phyloP scores from a whole-genome alignment of 2,797 vertebrate genomes.

The Echeneis naucrates region DNA sequence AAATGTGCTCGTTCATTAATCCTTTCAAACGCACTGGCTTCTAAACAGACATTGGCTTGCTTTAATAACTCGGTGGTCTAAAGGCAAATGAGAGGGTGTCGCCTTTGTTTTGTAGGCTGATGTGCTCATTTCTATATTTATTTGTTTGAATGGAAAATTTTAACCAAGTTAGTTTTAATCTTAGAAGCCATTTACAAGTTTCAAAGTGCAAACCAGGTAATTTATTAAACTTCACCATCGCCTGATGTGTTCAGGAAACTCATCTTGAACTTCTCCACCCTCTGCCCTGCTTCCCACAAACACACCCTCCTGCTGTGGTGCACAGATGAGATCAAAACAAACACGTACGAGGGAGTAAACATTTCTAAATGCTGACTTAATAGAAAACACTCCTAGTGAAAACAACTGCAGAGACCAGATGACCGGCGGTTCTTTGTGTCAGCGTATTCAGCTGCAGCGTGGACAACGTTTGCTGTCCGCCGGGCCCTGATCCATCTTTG shows the following conservation, averaged over 20 bases:
- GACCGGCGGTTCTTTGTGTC: constrained; percentile 51
- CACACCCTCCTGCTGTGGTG: constrained; percentile 53
- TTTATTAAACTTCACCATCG: constrained; percentile 44
- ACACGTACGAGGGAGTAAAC: constrained; percentile 71
- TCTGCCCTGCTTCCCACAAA: constrained; percentile 22
- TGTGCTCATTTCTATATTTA: not conserved
- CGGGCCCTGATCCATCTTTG: constrained; percentile 43
- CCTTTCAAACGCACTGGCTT: not conserved
- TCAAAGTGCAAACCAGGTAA: constrained; percentile 57
- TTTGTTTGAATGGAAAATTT: not conserved
- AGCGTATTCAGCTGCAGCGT: constrained; percentile 68
- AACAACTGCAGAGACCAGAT: constrained; percentile 61
- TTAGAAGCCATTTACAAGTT: constrained; percentile 22
- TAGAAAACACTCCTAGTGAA: constrained; percentile 68
- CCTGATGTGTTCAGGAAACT: constrained; percentile 65
- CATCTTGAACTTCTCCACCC: constrained; percentile 47
- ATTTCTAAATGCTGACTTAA: constrained; percentile 78
- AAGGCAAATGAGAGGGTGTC: not conserved
- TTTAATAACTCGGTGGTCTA: not conserved
- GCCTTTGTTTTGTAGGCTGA: not conserved
- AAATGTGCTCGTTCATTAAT: not conserved
- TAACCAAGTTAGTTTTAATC: constrained; percentile 12
- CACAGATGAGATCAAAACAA: constrained; percentile 76
- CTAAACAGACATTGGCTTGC: not conserved
- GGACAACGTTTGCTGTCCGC: constrained; percentile 44